Evolutionary conservation across 2,888 invertebrate genomes (phyloP), one percentile per base, ranked within the genome.

Genomic region (Eupithecia subumbrata): DNA sequence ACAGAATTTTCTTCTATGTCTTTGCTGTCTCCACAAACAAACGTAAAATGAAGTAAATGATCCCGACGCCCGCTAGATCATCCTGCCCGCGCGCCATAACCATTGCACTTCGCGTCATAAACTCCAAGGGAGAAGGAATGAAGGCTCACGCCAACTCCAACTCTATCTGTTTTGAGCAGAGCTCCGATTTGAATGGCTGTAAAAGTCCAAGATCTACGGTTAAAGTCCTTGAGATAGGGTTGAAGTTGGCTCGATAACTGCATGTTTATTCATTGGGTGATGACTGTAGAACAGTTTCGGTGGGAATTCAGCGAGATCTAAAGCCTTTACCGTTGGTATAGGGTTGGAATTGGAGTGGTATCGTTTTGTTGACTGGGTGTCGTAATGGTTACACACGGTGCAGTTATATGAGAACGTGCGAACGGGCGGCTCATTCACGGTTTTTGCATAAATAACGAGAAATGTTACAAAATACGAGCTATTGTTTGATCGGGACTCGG

Each of bases 331-430:
- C 45, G 43, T 66, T 22, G n/a, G 1, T n/a, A 70, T 78, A 80
- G n/a, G 68, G 75, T 72, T 56, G 60, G 64, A 45, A 77, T 74
- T 80, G 71, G 68, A 56, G 22, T 48, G 45, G 34, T 72, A 43
- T 22, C 14, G 12, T 45, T 68, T 40, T 69, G 63, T 76, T 69
- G 34, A 69, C 74, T 72, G 73, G 75, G 70, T 82, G 79, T 82
- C 78, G 81, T 80, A 82, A 82, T 81, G 76, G 76, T 82, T 81
- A 82, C 81, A 81, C 80, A 82, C 76, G 77, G 80, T 78, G 80
- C 82, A 80, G 82, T 82, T 82, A 82, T 73, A 76, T 76, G 79
- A 74, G 81, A 81, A 78, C 81, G 82, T 81, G 82, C 79, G 81
- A 80, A 79, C 79, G 72, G 66, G 0, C 37, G 76, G 79, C 75